Base-by-base conservation (phyloP, 1,140 invertebrate genomes). In the Camponotus pennsylvanicus region DNA sequence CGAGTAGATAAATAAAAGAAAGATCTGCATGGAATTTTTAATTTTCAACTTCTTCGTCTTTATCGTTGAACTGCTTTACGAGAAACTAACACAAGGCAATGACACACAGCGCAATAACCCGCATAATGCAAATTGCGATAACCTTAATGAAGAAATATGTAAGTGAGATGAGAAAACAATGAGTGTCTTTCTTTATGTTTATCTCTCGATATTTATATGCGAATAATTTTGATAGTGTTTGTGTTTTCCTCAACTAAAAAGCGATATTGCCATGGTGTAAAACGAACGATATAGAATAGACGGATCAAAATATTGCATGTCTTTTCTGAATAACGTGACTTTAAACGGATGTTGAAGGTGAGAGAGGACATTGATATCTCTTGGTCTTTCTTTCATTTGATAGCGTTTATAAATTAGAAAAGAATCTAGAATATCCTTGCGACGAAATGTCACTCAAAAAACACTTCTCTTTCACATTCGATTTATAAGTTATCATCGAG, bases 401-500 rank as follows among this genome's bases (percentile, higher is more conserved):
- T 18, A 8, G 18, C n/a, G 7, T 66, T n/a, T 27, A 34, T 59
- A 82, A 82, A 45, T 37, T 59, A 52, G 11, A 37, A 32, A 49
- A 8, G 32, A 84, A 64, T 64, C 6, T 76, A 27, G 18, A 64
- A 13, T 11, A 4, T 76, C 49, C 11, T 63, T 21, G 8, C 15
- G 4, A 3, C 37, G 15, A 75, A 40, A 40, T 59, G 15, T 82
- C 42, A 82, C 2, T 71, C 6, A 3, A 45, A 3, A 8, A 73
- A 11, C 11, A 45, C 32, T 42, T 37, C 57, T 71, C 18, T 27
- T 27, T 59, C 45, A 13, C 21, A 15, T 11, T 71, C 6, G 40
- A 73, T 61, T 82, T 37, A 45, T 82, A 73, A 61, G 71, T 82
- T 59, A 82, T 73, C 21, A 52, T 52, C 3, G 4, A 18, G 49